Conservation (phyloP, 2,113 vertebrate genomes). For the Phocoena sinus region DNA sequence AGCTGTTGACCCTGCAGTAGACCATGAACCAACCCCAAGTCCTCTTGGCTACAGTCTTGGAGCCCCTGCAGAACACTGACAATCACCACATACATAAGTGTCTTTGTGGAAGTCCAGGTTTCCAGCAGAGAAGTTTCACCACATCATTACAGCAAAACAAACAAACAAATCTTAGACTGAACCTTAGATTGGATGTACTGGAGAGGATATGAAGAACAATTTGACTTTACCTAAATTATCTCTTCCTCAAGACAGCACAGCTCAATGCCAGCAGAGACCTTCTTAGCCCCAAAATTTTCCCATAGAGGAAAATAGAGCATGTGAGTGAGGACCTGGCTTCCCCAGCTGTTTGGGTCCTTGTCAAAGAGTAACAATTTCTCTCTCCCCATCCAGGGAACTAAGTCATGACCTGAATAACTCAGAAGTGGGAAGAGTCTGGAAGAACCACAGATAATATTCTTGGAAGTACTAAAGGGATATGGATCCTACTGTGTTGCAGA, state of each 20-base stretch:
- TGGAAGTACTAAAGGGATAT: not conserved
- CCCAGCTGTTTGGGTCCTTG: not conserved
- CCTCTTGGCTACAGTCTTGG: not conserved
- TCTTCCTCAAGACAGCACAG: not conserved
- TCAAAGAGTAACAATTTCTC: not conserved
- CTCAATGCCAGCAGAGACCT: not conserved
- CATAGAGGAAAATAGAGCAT: not conserved
- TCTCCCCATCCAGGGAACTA: not conserved
- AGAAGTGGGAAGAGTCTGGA: not conserved
- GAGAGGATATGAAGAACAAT: not conserved
- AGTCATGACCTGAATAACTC: not conserved
- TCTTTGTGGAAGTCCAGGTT: not conserved
- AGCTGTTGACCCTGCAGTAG: not conserved
- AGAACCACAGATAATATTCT: not conserved
- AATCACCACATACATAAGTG: not conserved
- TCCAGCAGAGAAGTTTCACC: not conserved
- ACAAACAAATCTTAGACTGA: not conserved
- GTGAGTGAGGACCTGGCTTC: not conserved
- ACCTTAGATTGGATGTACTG: not conserved
- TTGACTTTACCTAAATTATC: not conserved
- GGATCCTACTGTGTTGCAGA: not conserved
- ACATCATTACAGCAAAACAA: not conserved
- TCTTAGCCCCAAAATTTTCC: not conserved
- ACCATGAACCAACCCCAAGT: not conserved
- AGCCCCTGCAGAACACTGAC: not conserved